phyloP scores from a whole-genome alignment of 2,888 invertebrate species.

The Isoperla grammatica region DNA sequence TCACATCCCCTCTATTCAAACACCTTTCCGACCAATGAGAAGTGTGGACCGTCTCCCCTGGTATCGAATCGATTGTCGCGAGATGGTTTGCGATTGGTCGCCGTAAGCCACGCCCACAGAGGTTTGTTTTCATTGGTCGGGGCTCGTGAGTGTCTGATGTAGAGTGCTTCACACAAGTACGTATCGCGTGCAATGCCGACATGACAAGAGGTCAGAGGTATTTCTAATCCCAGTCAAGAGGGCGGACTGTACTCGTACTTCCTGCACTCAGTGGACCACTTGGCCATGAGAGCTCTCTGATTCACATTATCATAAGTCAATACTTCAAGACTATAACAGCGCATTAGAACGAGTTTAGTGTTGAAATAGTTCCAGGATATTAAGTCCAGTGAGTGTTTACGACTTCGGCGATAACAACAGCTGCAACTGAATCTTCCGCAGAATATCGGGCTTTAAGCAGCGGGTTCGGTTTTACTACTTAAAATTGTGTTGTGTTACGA shows the following conservation, averaged over 20 bases:
- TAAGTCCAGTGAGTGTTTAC: conserved; percentile 4
- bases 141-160: conserved; percentile 27
- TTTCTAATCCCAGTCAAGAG: no score
- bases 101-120: conserved; percentile 39
- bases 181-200: conserved; percentile 22
- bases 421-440: no score
- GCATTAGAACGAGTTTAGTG: no score
- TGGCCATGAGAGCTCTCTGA: no score
- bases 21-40: not conserved
- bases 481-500: no score
- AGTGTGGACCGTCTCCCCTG: not conserved
- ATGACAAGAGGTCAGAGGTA: conserved; percentile 32
- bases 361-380: no score
- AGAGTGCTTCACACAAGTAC: conserved; percentile 26
- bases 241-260: no score
- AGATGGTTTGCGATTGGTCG: conserved; percentile 38
- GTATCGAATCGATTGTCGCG: conserved; percentile 3
- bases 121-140: not conserved
- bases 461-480: not conserved
- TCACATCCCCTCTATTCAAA: conserved; percentile 2
- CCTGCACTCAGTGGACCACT: no score
- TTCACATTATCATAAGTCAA: no score
- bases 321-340: no score
- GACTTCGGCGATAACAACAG: not conserved
- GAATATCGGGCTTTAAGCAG: no score